Base-by-base conservation (phyloP, 2,113 vertebrate genomes). In the Dasyprocta punctata region DNA sequence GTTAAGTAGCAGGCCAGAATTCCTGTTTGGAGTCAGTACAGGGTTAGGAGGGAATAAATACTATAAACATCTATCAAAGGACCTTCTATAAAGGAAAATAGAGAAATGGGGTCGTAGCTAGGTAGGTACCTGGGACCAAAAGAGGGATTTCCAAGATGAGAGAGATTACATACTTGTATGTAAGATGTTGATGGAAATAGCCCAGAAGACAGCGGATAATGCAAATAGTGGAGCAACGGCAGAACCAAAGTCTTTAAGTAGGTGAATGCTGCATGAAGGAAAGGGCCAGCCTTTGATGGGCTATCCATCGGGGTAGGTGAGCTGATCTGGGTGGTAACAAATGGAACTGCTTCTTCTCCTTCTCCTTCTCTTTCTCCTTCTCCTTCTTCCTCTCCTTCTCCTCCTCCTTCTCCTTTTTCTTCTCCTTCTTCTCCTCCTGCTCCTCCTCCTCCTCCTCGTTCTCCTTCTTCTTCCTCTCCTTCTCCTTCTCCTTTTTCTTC, bases 71-170 rank as follows among this genome's bases (percentile, higher is more conserved):
- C 60, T 22, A 54, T 65, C 47, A 89, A 96, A 85, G 38, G 16
- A 54, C 63, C 78, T 96, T 89, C 20, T 33, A n/a, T 38, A 65
- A 94, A 95, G 65, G 56, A 88, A 93, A 94, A 44, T 7, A 81
- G 58, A 93, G n/a, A 89, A 92, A 85, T 90, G 47, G 41, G 16
- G 9, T 58, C 22, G 10, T 33, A 5, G 2, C 14, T 87, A 16
- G 69, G 41, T 28, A 14, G 36, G 82, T 38, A 69, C 47, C 33
- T 90, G n/a, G 63, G 19, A 58, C 86, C 33, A n/a, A 22, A 63
- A 13, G 26, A 83, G n/a, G 13, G 9, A 36, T 44, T 80, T 93
- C 71, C 54, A 60, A 75, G 44, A 41, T 86, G 14, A 56, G 7
- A 52, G 9, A 77, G 90, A 86, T 91, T 38, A 71, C 14, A 22